phyloP scores from a whole-genome alignment of 2,888 invertebrate species.

The Mythimna loreyi region DNA sequence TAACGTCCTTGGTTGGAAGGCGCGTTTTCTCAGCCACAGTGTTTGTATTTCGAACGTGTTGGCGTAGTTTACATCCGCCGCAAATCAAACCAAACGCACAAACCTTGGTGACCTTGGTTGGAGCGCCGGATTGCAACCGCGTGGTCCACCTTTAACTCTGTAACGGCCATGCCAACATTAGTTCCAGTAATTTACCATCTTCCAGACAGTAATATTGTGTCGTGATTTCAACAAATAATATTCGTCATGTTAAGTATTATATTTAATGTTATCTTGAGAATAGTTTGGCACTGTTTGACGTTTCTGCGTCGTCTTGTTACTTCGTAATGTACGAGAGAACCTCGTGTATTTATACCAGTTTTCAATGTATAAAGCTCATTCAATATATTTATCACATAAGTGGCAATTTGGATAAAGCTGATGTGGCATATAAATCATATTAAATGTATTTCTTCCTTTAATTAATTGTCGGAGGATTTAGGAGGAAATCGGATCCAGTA shows the following conservation, averaged over 20 bases:
- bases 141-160: no score
- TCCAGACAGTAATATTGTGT: slow-evolving; percentile 6
- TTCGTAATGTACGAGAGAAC: slow-evolving; percentile 17
- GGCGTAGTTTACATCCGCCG: no score
- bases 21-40: no score
- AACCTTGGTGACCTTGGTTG: no score
- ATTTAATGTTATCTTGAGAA: slow-evolving; percentile 21
- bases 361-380: slow-evolving; percentile 36
- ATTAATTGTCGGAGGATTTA: neutral
- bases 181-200: neutral
- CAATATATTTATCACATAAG: slow-evolving; percentile 21
- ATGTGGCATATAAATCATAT: slow-evolving; percentile 8
- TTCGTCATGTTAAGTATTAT: neutral
- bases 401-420: slow-evolving; percentile 41
- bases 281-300: slow-evolving; percentile 24
- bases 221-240: slow-evolving; percentile 24
- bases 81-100: no score
- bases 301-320: neutral
- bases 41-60: no score
- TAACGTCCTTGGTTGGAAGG: no score
- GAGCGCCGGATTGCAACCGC: no score
- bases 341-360: slow-evolving; percentile 20
- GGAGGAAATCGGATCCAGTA: neutral
- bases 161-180: neutral
- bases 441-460: neutral